phyloP scores from a whole-genome alignment of 2,888 invertebrate genomes.

The Hydriomena furcata region DNA sequence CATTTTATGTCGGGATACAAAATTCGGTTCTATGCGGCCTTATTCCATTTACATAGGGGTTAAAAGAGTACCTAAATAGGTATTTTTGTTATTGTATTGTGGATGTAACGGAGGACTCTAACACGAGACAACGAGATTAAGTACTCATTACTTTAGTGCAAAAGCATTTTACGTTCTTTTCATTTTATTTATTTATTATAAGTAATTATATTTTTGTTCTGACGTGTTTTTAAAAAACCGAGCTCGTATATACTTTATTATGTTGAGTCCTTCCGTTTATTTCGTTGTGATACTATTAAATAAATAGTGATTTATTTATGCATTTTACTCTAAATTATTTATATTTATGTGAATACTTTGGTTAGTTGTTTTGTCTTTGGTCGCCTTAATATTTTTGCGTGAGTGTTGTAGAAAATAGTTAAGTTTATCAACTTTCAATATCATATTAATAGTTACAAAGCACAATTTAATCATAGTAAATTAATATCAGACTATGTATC shows the following conservation, averaged over 20 bases:
- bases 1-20: no score
- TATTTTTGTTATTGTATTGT: constrained; percentile 3
- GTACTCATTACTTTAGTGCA: constrained; percentile 1
- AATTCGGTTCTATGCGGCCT: no score
- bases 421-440: no score
- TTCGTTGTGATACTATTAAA: constrained; percentile 41
- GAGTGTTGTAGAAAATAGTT: no score
- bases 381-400: neutral
- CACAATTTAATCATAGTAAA: no score
- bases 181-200: constrained; percentile 1
- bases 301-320: constrained; percentile 32
- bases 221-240: constrained; percentile 1
- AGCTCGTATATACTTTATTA: neutral
- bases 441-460: no score
- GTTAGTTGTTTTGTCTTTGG: neutral
- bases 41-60: no score
- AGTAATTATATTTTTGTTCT: constrained; percentile 1
- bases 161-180: neutral
- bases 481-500: no score
- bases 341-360: neutral
- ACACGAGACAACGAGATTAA: neutral
- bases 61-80: no score
- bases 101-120: neutral
- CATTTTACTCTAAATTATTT: constrained; percentile 30
- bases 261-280: constrained; percentile 30